These are phyloP conservation scores for Portevinia maculata DNA, from an alignment of 2,888 invertebrate genomes.

Conservation along the genomic window DNA sequence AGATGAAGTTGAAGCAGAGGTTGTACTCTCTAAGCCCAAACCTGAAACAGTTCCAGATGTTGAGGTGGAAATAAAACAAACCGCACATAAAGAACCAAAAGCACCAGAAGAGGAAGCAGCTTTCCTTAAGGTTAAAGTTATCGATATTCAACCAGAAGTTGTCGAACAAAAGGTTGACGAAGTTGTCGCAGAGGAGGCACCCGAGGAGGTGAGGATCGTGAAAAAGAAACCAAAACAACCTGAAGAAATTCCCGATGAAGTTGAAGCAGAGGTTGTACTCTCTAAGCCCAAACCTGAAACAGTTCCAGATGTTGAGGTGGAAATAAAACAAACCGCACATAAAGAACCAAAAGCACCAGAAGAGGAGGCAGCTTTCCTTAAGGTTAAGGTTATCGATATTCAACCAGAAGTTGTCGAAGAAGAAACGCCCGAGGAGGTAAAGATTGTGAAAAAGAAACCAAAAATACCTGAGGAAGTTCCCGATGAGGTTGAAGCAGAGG, in stretches of 20 bases:
- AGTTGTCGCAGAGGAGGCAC: slow-evolving; percentile 75
- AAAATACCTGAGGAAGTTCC: slow-evolving; percentile 78
- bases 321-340: slow-evolving; percentile 47
- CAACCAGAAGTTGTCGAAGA: slow-evolving; percentile 76
- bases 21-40: slow-evolving; percentile 78
- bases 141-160: slow-evolving; percentile 74
- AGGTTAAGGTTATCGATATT: slow-evolving; percentile 78
- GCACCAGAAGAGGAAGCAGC: slow-evolving; percentile 72
- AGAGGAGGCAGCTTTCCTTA: slow-evolving; percentile 75
- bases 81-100: slow-evolving; percentile 73
- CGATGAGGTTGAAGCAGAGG: slow-evolving; percentile 78
- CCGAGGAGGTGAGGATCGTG: slow-evolving; percentile 76
- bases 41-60: slow-evolving; percentile 75
- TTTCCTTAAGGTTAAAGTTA: slow-evolving; percentile 68
- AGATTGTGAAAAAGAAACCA: no score
- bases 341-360: slow-evolving; percentile 40
- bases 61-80: slow-evolving; percentile 68
- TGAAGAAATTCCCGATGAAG: slow-evolving; percentile 73
- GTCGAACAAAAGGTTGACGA: slow-evolving; percentile 75
- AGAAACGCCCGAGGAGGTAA: no score
- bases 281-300: slow-evolving; percentile 55
- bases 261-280: slow-evolving; percentile 57
- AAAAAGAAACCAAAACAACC: slow-evolving; percentile 77
- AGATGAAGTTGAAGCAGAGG: slow-evolving; percentile 78
- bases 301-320: slow-evolving; percentile 48